These are phyloP conservation scores for Drosophila lacicola DNA, from an alignment of 2,888 invertebrate species.

Conservation along the genomic window DNA sequence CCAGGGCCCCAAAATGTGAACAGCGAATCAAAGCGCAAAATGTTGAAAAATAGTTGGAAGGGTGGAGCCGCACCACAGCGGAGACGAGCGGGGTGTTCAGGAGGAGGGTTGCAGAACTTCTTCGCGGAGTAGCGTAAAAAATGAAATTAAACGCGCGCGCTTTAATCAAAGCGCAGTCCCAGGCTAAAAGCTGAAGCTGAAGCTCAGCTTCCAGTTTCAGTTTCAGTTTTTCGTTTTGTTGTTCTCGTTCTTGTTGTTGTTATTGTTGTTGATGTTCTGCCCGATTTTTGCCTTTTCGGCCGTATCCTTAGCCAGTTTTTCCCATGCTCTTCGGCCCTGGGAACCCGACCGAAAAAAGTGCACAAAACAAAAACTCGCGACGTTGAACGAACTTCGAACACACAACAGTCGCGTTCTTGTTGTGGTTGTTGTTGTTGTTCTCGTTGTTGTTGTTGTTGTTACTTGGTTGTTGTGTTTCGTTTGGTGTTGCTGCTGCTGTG, in stretches of 20 bases:
- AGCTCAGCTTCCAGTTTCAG: conserved; percentile 53
- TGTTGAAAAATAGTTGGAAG: conserved; percentile 68
- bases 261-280: conserved; percentile 46
- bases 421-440: conserved; percentile 1
- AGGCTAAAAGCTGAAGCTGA: conserved; percentile 48
- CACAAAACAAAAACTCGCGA: conserved; percentile 49
- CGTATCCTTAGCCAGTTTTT: conserved; percentile 73
- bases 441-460: conserved; percentile 20
- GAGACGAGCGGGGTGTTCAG: neutral
- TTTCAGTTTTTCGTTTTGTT: conserved; percentile 30
- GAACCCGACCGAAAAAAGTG: conserved; percentile 49
- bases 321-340: conserved; percentile 62
- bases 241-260: conserved; percentile 46
- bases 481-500: conserved; percentile 40
- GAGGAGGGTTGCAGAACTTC: conserved; percentile 15
- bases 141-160: conserved; percentile 82
- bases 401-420: conserved; percentile 30
- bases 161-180: conserved; percentile 72
- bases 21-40: conserved; percentile 76
- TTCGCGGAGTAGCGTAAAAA: conserved; percentile 77
- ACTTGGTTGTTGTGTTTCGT: conserved; percentile 29
- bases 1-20: conserved; percentile 67
- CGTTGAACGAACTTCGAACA: conserved; percentile 45
- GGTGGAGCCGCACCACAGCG: conserved; percentile 62
- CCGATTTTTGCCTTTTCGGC: conserved; percentile 47